Conservation (phyloP, 2,797 vertebrate genomes). For the Anniella stebbinsi region DNA sequence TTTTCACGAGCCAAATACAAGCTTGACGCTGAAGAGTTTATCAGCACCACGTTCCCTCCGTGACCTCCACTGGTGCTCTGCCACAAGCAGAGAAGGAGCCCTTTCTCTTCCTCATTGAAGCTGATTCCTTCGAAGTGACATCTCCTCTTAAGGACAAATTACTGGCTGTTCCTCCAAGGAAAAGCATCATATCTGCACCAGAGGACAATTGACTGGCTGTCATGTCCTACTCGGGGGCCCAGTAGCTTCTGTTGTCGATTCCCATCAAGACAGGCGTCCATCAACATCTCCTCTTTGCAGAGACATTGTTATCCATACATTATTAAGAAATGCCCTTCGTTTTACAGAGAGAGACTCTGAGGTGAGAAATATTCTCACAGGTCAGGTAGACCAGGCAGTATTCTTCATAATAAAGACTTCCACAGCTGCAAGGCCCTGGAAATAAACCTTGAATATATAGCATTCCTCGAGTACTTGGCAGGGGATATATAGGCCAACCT, state of each 20-base stretch:
- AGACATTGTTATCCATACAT: conserved; percentile 11
- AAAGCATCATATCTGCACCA: conserved; percentile 34
- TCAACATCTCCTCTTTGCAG: conserved; percentile 11
- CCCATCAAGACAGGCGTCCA: conserved; percentile 28
- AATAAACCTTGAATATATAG: background rate
- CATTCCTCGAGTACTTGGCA: background rate
- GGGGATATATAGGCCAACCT: no score
- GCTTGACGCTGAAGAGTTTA: background rate
- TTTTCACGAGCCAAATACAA: background rate
- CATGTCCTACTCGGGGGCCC: conserved; percentile 1
- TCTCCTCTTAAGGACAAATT: conserved; percentile 19
- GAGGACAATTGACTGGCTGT: conserved; percentile 38
- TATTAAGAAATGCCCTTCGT: conserved; percentile 30
- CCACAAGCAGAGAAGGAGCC: background rate
- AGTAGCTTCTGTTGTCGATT: conserved; percentile 13
- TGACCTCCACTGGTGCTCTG: background rate
- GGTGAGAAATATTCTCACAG: background rate
- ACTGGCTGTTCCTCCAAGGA: conserved; percentile 13
- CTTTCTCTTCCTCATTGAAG: conserved; percentile 24
- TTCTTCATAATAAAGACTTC: background rate
- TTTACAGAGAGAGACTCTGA: background rate
- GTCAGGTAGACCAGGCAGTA: background rate
- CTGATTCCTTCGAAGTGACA: conserved; percentile 9
- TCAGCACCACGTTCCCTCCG: background rate
- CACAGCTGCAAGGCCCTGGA: background rate